Percentiles rank a stretch among this genome's conserved stretches.
These are phyloP conservation scores for Monodelphis domestica DNA, from an alignment of 2,797 vertebrate genomes.

Conservation along the genomic window DNA sequence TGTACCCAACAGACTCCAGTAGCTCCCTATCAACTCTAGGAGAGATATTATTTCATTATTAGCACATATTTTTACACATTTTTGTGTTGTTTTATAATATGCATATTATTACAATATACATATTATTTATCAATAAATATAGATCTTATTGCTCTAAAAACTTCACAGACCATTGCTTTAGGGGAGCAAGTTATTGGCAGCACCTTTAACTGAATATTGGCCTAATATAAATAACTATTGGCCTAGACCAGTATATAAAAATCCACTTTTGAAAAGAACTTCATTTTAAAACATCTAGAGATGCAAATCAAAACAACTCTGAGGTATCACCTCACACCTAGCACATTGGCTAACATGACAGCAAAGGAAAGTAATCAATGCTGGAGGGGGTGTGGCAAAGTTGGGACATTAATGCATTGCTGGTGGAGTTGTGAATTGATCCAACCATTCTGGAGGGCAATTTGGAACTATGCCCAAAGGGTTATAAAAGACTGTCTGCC, in stretches of 20 bases:
- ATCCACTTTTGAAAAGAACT: background rate
- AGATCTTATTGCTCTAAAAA: background rate
- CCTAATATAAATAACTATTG: background rate
- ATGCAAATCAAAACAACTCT: too few relatives aligned
- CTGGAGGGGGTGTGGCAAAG: too few relatives aligned
- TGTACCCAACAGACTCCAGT: background rate
- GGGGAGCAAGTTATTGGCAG: conserved; percentile 6
- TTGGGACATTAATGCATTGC: too few relatives aligned
- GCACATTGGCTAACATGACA: too few relatives aligned
- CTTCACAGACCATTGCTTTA: background rate
- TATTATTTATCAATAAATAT: background rate
- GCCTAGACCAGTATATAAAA: background rate
- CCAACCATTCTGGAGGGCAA: too few relatives aligned
- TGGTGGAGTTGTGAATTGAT: too few relatives aligned
- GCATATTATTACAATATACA: background rate
- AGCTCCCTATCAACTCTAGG: background rate
- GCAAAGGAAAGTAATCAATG: too few relatives aligned
- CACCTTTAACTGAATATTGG: background rate
- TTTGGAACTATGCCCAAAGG: too few relatives aligned
- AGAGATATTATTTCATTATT: background rate
- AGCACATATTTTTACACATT: background rate
- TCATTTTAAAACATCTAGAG: background rate
- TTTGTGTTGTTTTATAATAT: background rate
- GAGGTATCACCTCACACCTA: too few relatives aligned
- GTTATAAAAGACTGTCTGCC: too few relatives aligned